Percentiles rank a stretch among this genome's conserved stretches.
Conservation (phyloP, 2,113 vertebrate species). For the Indicator indicator region DNA sequence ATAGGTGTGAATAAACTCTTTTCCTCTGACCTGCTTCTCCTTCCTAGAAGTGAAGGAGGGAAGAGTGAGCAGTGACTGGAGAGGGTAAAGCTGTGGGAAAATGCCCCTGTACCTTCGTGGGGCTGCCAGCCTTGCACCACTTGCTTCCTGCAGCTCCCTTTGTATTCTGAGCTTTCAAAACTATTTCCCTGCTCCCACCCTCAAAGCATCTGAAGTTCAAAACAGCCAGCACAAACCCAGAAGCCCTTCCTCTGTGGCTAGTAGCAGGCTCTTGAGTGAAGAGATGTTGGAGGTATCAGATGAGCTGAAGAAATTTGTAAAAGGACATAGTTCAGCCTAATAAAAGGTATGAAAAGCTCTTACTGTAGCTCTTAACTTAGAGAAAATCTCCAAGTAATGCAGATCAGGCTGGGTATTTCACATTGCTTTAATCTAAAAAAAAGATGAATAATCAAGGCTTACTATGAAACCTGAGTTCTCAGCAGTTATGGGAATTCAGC, state of each 20-base stretch:
- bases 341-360: neutral
- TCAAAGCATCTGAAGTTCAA: neutral
- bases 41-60: neutral
- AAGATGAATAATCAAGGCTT: neutral
- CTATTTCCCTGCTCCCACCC: neutral
- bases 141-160: neutral
- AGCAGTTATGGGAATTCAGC: neutral
- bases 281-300: neutral
- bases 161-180: fast-evolving
- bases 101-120: fast-evolving
- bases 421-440: neutral
- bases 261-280: neutral
- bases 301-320: neutral
- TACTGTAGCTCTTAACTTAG: neutral
- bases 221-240: fast-evolving
- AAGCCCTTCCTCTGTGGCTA: neutral
- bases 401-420: neutral
- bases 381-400: neutral
- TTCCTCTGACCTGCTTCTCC: neutral
- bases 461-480: neutral
- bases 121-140: neutral
- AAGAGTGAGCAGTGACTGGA: neutral
- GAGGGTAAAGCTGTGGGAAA: neutral
- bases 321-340: neutral
- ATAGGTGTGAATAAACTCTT: neutral